Conservation (phyloP, 2,888 invertebrate species). For the Tipula confusa region DNA sequence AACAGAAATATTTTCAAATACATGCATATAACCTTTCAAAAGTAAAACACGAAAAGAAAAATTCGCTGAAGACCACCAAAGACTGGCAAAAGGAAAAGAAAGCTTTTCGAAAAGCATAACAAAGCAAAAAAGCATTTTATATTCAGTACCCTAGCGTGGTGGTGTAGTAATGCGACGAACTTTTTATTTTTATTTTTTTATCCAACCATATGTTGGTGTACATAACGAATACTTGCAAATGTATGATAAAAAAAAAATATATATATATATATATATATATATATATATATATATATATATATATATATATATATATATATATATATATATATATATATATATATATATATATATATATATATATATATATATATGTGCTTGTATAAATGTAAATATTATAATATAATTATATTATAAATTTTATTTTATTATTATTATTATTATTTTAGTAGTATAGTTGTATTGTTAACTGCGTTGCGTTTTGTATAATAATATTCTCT, state of each 20-base stretch:
- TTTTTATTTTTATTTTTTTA: background rate
- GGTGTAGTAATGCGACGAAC: conserved; percentile 16
- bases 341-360: background rate
- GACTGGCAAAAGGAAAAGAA: background rate
- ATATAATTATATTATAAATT: conserved; percentile 9
- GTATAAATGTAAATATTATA: conserved; percentile 20
- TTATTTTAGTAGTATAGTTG: conserved; percentile 15
- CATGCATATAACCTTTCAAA: background rate
- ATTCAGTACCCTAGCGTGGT: background rate
- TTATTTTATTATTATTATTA: background rate
- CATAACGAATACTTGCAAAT: background rate
- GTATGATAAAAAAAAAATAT: background rate
- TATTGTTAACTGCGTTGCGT: conserved; percentile 15
- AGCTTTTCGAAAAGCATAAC: background rate
- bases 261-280: background rate
- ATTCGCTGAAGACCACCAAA: background rate
- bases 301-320: background rate
- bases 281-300: background rate
- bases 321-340: background rate
- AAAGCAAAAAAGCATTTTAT: background rate
- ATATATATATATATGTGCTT: background rate
- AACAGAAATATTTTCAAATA: background rate
- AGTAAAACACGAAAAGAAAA: background rate
- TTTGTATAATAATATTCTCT: background rate
- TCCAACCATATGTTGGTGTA: conserved; percentile 8